Conservation (phyloP, 2,888 invertebrate genomes). For the Cylloceria caligata region DNA sequence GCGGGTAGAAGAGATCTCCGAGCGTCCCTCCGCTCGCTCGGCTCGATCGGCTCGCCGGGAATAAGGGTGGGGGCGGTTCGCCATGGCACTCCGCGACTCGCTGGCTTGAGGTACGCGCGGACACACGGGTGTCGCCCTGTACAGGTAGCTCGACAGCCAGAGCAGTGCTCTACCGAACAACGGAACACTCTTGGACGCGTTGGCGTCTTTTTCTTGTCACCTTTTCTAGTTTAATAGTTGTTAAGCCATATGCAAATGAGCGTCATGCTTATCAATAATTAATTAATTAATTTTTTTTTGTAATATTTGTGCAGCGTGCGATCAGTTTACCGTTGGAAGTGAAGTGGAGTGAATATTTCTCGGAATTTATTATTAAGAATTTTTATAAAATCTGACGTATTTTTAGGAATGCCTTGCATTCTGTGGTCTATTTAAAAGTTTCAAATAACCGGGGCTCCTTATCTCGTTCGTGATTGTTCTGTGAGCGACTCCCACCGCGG, state of each 20-base stretch:
- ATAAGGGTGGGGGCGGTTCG: slow-evolving; percentile 80
- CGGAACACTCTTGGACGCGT: slow-evolving; percentile 20
- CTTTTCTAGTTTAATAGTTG: background rate
- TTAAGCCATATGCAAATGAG: background rate
- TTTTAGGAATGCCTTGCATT: background rate
- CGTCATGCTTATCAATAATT: background rate
- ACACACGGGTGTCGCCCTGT: slow-evolving; percentile 75
- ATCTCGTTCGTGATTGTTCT: no score
- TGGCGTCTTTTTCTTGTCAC: background rate
- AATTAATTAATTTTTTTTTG: background rate
- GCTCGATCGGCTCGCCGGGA: slow-evolving; percentile 56
- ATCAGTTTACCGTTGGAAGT: background rate
- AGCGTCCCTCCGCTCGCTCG: slow-evolving; percentile 53
- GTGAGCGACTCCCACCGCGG: no score
- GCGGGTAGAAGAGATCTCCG: slow-evolving; percentile 53
- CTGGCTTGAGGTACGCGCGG: slow-evolving; percentile 81
- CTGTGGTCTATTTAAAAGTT: no score
- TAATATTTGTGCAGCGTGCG: background rate
- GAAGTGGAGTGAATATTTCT: background rate
- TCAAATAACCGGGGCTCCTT: no score
- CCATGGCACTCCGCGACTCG: slow-evolving; percentile 79
- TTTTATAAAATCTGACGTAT: no score
- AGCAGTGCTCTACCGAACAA: slow-evolving; percentile 26
- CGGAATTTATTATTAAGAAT: no score
- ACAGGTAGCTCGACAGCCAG: slow-evolving; percentile 73